Evolutionary conservation across 2,888 invertebrate species (phyloP).

Genomic region (Lasioglossum morio): DNA sequence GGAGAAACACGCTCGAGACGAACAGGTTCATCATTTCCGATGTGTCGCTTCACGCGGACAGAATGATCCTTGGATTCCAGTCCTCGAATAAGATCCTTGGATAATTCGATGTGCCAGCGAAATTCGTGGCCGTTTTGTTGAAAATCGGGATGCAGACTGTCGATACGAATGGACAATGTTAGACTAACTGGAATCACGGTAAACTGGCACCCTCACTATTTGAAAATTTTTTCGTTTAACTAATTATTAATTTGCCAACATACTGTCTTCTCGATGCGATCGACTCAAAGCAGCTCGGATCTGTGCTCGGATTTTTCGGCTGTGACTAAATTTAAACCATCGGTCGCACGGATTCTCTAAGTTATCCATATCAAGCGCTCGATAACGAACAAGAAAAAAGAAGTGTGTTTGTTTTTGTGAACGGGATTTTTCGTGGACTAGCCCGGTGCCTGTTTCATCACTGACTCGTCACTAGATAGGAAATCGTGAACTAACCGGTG

Average conservation of each 20-base stretch:
- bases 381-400: background rate
- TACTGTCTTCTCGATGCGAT: background rate
- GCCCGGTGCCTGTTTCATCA: too few species aligned
- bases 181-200: too few species aligned
- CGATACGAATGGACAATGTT: slow-evolving; percentile 44
- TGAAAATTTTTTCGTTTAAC: slow-evolving; percentile 18
- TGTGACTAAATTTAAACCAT: background rate
- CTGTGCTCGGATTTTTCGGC: background rate
- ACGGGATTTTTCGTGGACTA: too few species aligned
- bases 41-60: background rate
- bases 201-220: slow-evolving; percentile 80
- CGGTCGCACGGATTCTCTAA: background rate
- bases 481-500: too few species aligned
- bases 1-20: slow-evolving; percentile 14
- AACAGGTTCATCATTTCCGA: slow-evolving; percentile 37
- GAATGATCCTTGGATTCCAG: too few species aligned
- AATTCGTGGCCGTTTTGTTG: background rate
- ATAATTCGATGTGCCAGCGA: background rate
- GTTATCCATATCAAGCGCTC: background rate
- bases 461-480: too few species aligned
- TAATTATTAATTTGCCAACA: slow-evolving; percentile 21
- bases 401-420: too few species aligned
- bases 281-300: background rate
- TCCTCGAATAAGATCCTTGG: too few species aligned
- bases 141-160: slow-evolving; percentile 65